Conservation (phyloP, 2,888 invertebrate species). For the Cartodere bifasciata region DNA sequence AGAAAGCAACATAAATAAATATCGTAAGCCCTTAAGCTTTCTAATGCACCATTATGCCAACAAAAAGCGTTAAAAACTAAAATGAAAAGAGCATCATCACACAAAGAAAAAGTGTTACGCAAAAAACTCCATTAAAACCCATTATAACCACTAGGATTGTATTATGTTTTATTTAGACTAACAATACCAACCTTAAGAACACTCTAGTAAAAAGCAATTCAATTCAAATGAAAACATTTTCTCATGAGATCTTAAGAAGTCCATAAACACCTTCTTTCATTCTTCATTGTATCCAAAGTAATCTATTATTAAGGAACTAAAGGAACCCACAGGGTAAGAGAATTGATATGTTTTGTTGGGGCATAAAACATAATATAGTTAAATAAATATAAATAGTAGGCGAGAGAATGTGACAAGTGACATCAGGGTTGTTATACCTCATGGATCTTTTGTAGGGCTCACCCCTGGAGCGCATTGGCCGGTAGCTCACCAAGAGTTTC, state of each 20-base stretch:
- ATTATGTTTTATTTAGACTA: no score
- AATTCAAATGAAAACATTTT: no score
- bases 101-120: no score
- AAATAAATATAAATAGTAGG: slow-evolving; percentile 31
- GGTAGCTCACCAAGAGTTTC: slow-evolving; percentile 24
- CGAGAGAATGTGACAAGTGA: slow-evolving; percentile 29
- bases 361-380: slow-evolving; percentile 23
- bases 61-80: no score
- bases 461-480: slow-evolving; percentile 20
- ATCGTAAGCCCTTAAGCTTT: no score
- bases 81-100: no score
- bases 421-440: slow-evolving; percentile 28
- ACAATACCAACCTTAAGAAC: no score
- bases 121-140: no score
- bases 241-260: slow-evolving; percentile 8
- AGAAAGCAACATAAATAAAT: no score
- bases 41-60: no score
- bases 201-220: no score
- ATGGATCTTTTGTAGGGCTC: slow-evolving; percentile 21
- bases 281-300: slow-evolving; percentile 15
- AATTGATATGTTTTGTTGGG: slow-evolving; percentile 26
- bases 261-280: slow-evolving; percentile 20
- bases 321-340: slow-evolving; percentile 19
- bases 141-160: no score
- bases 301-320: slow-evolving; percentile 18